These are phyloP conservation scores for Ernsta delagoae DNA, from an alignment of 2,888 invertebrate species.

Conservation along the genomic window DNA sequence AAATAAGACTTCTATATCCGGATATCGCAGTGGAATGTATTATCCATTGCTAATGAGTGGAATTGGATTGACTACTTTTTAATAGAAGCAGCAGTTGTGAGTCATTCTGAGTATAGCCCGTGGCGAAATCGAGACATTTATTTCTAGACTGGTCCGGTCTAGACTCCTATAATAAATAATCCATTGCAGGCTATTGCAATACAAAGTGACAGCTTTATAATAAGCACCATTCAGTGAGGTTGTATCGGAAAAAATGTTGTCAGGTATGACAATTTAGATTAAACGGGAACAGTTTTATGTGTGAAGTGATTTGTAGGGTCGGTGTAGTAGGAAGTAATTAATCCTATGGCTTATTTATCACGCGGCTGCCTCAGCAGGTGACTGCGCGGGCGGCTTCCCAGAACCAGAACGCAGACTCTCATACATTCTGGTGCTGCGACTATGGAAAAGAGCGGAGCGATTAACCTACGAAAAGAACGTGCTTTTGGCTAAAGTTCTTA, in stretches of 20 bases:
- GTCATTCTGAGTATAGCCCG: slow-evolving; percentile 49
- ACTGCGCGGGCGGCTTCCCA: slow-evolving; percentile 59
- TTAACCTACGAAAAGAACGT: not conserved
- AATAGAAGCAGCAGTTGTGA: slow-evolving; percentile 43
- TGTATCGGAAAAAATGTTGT: slow-evolving; percentile 52
- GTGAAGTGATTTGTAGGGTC: slow-evolving; percentile 66
- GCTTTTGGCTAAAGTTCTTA: too few species aligned
- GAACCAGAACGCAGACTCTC: slow-evolving; percentile 49
- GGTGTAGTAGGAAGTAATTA: slow-evolving; percentile 78
- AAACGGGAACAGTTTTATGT: slow-evolving; percentile 68
- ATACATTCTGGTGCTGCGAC: slow-evolving; percentile 5
- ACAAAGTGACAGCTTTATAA: slow-evolving; percentile 64
- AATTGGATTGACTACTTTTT: slow-evolving; percentile 47
- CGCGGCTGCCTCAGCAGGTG: slow-evolving; percentile 76
- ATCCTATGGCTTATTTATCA: slow-evolving; percentile 78
- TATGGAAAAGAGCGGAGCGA: slow-evolving; percentile 21
- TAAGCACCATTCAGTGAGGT: slow-evolving; percentile 44
- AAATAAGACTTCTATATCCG: slow-evolving; percentile 35
- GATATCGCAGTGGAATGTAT: slow-evolving; percentile 32
- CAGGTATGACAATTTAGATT: slow-evolving; percentile 60
- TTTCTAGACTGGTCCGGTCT: slow-evolving; percentile 53
- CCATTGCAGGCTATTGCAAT: slow-evolving; percentile 59
- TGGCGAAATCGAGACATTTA: slow-evolving; percentile 54
- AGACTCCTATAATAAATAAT: slow-evolving; percentile 60
- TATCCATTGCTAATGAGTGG: slow-evolving; percentile 39